Evolutionary conservation across 2,888 invertebrate species (phyloP).

Genomic region (Limenitis arthemis): DNA sequence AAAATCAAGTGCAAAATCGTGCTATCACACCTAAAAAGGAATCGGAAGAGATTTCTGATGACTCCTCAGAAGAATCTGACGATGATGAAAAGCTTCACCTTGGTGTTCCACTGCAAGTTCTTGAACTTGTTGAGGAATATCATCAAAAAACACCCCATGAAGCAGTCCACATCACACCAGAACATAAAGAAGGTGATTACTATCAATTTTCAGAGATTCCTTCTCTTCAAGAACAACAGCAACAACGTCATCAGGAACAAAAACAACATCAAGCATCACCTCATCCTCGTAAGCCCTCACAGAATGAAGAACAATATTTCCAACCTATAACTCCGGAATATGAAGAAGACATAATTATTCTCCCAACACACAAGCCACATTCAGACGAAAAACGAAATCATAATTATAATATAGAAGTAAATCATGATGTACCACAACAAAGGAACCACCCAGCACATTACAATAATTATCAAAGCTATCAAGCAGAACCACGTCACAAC

Average conservation of each 20-base stretch:
- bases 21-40: slow-evolving; percentile 9
- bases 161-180: slow-evolving; percentile 22
- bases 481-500: too few relatives aligned
- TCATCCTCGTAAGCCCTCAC: slow-evolving; percentile 8
- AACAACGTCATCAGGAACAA: not conserved
- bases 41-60: slow-evolving; percentile 22
- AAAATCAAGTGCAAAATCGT: slow-evolving; percentile 18
- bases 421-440: slow-evolving; percentile 23
- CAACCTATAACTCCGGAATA: slow-evolving; percentile 42
- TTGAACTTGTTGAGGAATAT: slow-evolving; percentile 8
- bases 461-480: too few relatives aligned
- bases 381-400: slow-evolving; percentile 47
- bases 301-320: slow-evolving; percentile 30
- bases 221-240: not conserved
- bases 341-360: slow-evolving; percentile 44
- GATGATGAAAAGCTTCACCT: slow-evolving; percentile 12
- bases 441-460: slow-evolving; percentile 2
- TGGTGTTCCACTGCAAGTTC: not conserved
- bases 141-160: slow-evolving; percentile 14
- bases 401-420: slow-evolving; percentile 17
- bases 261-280: not conserved
- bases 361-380: slow-evolving; percentile 34
- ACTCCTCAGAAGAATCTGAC: slow-evolving; percentile 13
- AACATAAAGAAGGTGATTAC: slow-evolving; percentile 28
- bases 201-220: slow-evolving; percentile 17